A percentile compares a stretch with the other conserved stretches of the same genome.
Evolutionary conservation across 1,140 invertebrate genomes (phyloP).

Genomic region (Bathynomus jamesi): DNA sequence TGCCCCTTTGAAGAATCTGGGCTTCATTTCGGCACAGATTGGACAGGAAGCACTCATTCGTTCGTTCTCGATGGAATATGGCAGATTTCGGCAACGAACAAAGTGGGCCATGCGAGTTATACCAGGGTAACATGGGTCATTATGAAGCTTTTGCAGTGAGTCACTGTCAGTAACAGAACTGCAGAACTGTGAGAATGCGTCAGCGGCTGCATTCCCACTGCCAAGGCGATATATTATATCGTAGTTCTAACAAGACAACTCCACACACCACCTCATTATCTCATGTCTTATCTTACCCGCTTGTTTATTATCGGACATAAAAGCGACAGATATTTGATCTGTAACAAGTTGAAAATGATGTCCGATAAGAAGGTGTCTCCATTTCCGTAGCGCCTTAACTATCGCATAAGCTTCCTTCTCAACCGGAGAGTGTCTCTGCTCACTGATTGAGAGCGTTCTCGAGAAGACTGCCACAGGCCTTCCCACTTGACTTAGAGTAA

Average conservation of each 20-base stretch:
- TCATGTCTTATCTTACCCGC: slow-evolving; percentile 39
- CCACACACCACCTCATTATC: slow-evolving; percentile 37
- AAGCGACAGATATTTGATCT: slow-evolving; percentile 32
- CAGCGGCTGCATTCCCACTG: slow-evolving; percentile 38
- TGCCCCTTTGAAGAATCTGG: no score
- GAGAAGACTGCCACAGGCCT: slow-evolving; percentile 29
- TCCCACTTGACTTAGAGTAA: slow-evolving; percentile 24
- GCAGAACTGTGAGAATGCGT: slow-evolving; percentile 37
- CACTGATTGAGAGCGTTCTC: slow-evolving; percentile 4
- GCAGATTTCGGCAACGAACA: slow-evolving; percentile 37
- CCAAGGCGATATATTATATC: slow-evolving; percentile 26
- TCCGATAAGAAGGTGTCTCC: slow-evolving; percentile 32
- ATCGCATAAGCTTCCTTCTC: slow-evolving; percentile 36
- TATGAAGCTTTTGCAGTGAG: slow-evolving; percentile 23
- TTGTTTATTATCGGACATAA: slow-evolving; percentile 36
- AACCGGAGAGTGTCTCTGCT: slow-evolving; percentile 14
- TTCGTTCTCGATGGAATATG: slow-evolving; percentile 35
- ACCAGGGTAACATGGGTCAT: slow-evolving; percentile 37
- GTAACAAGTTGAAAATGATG: slow-evolving; percentile 37
- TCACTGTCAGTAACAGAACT: slow-evolving; percentile 28
- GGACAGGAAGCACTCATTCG: no score
- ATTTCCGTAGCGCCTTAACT: slow-evolving; percentile 25
- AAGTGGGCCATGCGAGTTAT: slow-evolving; percentile 29
- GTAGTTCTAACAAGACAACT: slow-evolving; percentile 37
- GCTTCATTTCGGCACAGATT: no score